Evolutionary conservation across 2,888 invertebrate species (phyloP).

Genomic region (Kryphioiulus occultus): DNA sequence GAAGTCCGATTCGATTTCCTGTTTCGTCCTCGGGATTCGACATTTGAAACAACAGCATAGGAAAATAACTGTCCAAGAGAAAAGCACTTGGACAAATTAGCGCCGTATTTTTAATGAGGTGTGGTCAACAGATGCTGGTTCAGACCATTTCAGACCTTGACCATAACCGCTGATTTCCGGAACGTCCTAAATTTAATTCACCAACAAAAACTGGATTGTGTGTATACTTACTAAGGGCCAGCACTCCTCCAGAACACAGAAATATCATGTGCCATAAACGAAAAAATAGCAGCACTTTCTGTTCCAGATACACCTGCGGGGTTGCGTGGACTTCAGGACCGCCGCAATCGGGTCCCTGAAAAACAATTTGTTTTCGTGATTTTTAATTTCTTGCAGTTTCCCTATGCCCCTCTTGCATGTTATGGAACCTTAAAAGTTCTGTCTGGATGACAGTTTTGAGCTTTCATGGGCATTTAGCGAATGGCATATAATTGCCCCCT

Average conservation of each 20-base stretch:
- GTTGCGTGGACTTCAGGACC: background rate
- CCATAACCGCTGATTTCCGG: too few relatives aligned
- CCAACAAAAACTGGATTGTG: too few relatives aligned
- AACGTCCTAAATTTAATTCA: too few relatives aligned
- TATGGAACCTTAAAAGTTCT: background rate
- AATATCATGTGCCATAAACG: conserved; percentile 54
- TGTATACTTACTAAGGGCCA: conserved; percentile 50
- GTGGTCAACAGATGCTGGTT: too few relatives aligned
- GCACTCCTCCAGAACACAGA: conserved; percentile 53
- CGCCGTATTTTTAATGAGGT: too few relatives aligned
- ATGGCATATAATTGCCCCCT: background rate
- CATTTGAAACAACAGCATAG: conserved; percentile 90
- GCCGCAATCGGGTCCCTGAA: background rate
- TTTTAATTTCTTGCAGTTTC: background rate
- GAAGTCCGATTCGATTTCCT: conserved; percentile 93
- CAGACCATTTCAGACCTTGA: too few relatives aligned
- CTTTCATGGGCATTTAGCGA: too few relatives aligned
- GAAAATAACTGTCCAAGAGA: conserved; percentile 73
- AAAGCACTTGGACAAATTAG: background rate
- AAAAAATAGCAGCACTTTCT: conserved; percentile 52
- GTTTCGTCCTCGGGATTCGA: conserved; percentile 91
- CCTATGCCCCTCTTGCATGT: background rate
- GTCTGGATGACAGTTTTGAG: background rate
- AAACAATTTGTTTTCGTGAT: background rate
- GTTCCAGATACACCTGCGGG: conserved; percentile 45